A percentile compares a stretch with the other conserved stretches of the same genome.
These are phyloP conservation scores for Barbus barbus DNA, from an alignment of 2,113 vertebrate species.

Conservation along the genomic window DNA sequence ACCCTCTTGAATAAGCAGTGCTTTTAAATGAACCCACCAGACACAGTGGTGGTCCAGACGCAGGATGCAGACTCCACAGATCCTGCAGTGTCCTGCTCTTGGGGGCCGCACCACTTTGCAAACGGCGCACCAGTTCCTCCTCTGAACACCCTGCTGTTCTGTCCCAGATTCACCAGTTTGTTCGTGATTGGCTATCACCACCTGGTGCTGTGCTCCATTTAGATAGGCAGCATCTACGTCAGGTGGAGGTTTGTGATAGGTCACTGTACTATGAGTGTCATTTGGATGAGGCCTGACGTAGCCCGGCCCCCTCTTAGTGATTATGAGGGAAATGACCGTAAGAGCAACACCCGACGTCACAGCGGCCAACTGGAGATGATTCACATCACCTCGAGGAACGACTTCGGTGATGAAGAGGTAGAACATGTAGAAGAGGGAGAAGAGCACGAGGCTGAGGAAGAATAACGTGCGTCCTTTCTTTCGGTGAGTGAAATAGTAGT, in stretches of 20 bases:
- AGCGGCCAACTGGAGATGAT: constrained; percentile 67
- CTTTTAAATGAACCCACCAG: constrained; percentile 79
- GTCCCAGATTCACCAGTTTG: not conserved
- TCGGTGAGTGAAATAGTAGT: constrained; percentile 92
- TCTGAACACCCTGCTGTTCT: constrained; percentile 45
- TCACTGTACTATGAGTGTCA: constrained; percentile 69
- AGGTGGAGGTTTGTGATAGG: constrained; percentile 59
- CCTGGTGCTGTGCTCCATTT: constrained; percentile 61
- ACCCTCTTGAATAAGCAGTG: not conserved
- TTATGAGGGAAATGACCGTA: constrained; percentile 78
- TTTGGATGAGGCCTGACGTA: constrained; percentile 70
- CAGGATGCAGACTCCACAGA: constrained; percentile 88
- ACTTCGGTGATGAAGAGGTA: constrained; percentile 88
- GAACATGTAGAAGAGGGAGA: constrained; percentile 94
- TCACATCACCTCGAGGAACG: constrained; percentile 77
- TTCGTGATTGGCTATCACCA: constrained; percentile 47
- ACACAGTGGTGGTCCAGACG: constrained; percentile 96
- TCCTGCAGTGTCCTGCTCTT: constrained; percentile 90
- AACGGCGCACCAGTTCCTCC: constrained; percentile 80
- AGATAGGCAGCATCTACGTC: constrained; percentile 61
- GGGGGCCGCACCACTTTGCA: constrained; percentile 84
- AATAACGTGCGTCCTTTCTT: constrained; percentile 90
- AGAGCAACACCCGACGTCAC: constrained; percentile 82
- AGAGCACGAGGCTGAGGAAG: constrained; percentile 92
- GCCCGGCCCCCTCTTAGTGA: constrained; percentile 87